Base-by-base conservation (phyloP, 2,113 vertebrate genomes). In the Typhlomys cinereus region DNA sequence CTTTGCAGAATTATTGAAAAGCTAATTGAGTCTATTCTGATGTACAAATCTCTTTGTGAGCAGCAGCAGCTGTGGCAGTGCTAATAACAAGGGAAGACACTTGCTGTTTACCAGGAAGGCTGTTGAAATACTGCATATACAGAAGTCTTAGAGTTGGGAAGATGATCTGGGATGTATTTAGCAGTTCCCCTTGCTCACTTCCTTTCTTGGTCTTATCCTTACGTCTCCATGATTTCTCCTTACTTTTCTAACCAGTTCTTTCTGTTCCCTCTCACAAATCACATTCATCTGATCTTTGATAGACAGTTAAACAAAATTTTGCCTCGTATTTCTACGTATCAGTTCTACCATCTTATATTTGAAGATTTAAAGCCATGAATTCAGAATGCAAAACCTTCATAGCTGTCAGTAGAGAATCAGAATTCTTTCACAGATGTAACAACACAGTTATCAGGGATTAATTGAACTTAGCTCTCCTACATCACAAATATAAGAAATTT, bases 1-100 rank as follows among this genome's bases (percentile, higher is more conserved):
- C 54, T 86, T 95, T 90, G 15, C 17, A 88, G 76, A 91, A 95
- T 94, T 85, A 93, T 57, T 94, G 95, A 95, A 95, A 91, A 96
- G 67, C 91, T 80, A 92, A 88, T 78, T 2, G 71, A 93, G 52
- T 87, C 88, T 92, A 79, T 88, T 94, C 92, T 95, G 93, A 95
- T 84, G 85, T 92, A 57, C 81, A 86, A 74, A 92, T 89, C 83
- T 94, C 88, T 95, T 91, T 94, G 79, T 90, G 73, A 96, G 92
- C 85, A 82, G 61, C 88, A 92, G 81, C 92, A 93, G 94, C 94
- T 84, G 71, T 80, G 79, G 67, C 79, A 57, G 34, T 12, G n/a
- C 41, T 92, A 92, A 94, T 89, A 83, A 92, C 92, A 95, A 90
- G 71, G 61, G 69, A 85, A 91, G 62, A 36, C 59, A 39, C 57